A percentile compares a stretch with the other conserved stretches of the same genome.
These are phyloP conservation scores for Acomys russatus DNA, from an alignment of 2,797 vertebrate genomes.

Conservation along the genomic window DNA sequence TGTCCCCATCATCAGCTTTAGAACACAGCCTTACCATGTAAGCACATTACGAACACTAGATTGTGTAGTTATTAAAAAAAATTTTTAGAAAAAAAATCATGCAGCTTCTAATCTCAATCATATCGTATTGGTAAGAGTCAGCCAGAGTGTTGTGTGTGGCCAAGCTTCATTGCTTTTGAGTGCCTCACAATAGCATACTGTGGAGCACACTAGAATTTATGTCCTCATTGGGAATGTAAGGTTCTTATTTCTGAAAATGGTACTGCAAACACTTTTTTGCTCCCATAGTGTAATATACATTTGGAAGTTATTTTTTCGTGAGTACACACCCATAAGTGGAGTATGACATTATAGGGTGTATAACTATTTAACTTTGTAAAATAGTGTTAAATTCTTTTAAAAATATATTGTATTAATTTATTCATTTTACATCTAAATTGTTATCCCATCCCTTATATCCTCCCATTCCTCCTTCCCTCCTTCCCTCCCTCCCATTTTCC, in stretches of 20 bases:
- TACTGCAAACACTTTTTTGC: slow-evolving; percentile 6
- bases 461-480: no score
- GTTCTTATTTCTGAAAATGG: slow-evolving; percentile 54
- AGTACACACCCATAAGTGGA: slow-evolving; percentile 30
- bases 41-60: slow-evolving; percentile 16
- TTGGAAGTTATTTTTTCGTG: background rate
- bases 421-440: no score
- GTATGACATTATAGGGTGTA: background rate
- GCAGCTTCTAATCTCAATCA: background rate
- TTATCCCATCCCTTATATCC: no score
- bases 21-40: slow-evolving; percentile 20
- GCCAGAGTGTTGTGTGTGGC: background rate
- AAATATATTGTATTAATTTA: no score
- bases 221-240: slow-evolving; percentile 43
- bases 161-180: slow-evolving; percentile 42
- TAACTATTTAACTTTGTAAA: slow-evolving; percentile 38
- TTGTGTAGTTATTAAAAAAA: slow-evolving; percentile 55
- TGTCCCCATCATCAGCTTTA: background rate
- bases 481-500: no score
- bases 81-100: slow-evolving; percentile 65
- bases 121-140: slow-evolving; percentile 6
- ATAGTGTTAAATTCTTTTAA: slow-evolving; percentile 53
- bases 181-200: slow-evolving; percentile 23
- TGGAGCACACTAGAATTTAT: slow-evolving; percentile 44
- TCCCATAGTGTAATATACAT: slow-evolving; percentile 9